Evolutionary conservation across 2,888 invertebrate genomes (phyloP).

Genomic region (Gastrophysa polygoni): DNA sequence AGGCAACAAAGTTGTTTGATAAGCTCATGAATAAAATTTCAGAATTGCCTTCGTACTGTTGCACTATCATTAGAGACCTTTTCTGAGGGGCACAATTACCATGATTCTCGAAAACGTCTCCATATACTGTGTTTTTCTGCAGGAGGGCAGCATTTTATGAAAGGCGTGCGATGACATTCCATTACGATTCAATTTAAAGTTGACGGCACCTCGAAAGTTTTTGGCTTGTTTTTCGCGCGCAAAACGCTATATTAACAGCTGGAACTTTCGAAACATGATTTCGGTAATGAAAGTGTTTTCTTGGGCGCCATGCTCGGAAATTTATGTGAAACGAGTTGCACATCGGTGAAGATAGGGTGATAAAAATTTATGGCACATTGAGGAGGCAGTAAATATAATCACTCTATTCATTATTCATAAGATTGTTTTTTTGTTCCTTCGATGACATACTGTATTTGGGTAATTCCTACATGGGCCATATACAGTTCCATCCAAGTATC

Average conservation of each 20-base stretch:
- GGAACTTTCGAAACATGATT: slow-evolving; percentile 28
- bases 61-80: slow-evolving; percentile 7
- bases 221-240: slow-evolving; percentile 31
- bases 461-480: slow-evolving; percentile 32
- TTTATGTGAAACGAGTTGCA: slow-evolving; percentile 20
- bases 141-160: slow-evolving; percentile 23
- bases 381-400: slow-evolving; percentile 24
- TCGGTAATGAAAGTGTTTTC: slow-evolving; percentile 30
- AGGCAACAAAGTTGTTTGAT: too few species aligned
- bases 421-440: not conserved
- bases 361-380: slow-evolving; percentile 17
- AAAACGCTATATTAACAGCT: slow-evolving; percentile 29
- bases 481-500: slow-evolving; percentile 7
- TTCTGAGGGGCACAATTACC: slow-evolving; percentile 11
- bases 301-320: slow-evolving; percentile 11
- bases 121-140: slow-evolving; percentile 31
- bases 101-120: slow-evolving; percentile 26
- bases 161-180: slow-evolving; percentile 34
- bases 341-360: slow-evolving; percentile 14
- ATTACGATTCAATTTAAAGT: slow-evolving; percentile 37
- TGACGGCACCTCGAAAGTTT: slow-evolving; percentile 35
- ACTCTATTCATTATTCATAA: slow-evolving; percentile 20
- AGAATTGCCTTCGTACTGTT: too few species aligned
- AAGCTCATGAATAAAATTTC: too few species aligned
- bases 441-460: slow-evolving; percentile 28